Base-by-base conservation (phyloP, 2,888 invertebrate species). In the Helobdella robusta region DNA sequence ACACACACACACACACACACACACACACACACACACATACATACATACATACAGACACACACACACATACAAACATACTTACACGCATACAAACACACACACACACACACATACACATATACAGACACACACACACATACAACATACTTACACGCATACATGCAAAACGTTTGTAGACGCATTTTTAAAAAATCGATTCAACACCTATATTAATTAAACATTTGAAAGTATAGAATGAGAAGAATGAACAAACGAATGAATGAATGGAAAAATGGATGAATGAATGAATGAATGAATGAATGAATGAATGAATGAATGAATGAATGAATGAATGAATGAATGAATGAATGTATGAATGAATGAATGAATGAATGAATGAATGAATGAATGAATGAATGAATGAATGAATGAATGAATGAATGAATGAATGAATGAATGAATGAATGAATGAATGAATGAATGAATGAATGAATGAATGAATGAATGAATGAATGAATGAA, bases 11-110 rank as follows among this genome's bases (percentile, higher is more conserved):
- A 59, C 30, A 63, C 15, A 63, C 30, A 63, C 15, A 59, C 30
- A 63, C 8, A 61, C 44, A 50, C 8, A 61, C 11, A 61, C 1
- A 61, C 25, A 61, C n/a, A 61, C 25, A 61, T 18, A 61, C 25
- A 23, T 4, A 61, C 23, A 46, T 25, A 25, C 46, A 61, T 46
- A 46, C 46, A 40, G 1, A 46, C 28, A 61, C 28, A 52, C 25
- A 46, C 15, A 63, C 32, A 63, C 20, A 63, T 58, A 59, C 30
- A 56, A 28, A 64, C 46, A 63, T 34, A 63, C n/a, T 54, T 50
- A 63, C 44, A 54, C 30, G 54, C 28, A 63, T 25, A 63, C 23
- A 63, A 23, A 63, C 3, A 63, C 25, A 63, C 23, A 59, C 25
- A 59, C 23, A 63, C 3, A 58, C 40, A 54, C 30, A 63, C 28